Conservation (phyloP, 2,113 vertebrate genomes). For the Myrmecobius fasciatus region DNA sequence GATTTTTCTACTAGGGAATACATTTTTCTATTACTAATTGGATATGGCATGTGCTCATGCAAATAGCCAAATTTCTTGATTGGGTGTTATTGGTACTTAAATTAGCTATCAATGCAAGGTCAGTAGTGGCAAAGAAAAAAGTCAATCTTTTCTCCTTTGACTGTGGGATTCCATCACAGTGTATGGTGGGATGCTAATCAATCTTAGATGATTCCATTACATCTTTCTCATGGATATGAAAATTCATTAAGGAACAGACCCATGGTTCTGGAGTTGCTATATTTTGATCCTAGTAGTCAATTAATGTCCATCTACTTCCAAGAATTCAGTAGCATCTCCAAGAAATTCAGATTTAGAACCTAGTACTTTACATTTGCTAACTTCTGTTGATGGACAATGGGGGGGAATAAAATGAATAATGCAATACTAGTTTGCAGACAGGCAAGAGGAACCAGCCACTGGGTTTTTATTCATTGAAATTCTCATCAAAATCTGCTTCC, state of each 20-base stretch:
- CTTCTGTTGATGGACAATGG: conserved; percentile 26
- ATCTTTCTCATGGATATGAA: conserved; percentile 35
- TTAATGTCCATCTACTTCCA: not conserved
- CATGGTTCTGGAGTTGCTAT: not conserved
- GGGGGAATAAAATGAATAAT: not conserved
- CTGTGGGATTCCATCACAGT: not conserved
- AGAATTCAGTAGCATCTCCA: not conserved
- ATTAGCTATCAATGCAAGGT: conserved; percentile 27
- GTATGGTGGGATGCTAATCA: conserved; percentile 16
- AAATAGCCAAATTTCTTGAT: conserved; percentile 56
- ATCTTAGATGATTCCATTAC: conserved; percentile 24
- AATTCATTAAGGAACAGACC: not conserved
- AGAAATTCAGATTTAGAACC: not conserved
- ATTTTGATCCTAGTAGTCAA: conserved; percentile 33
- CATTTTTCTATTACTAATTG: conserved; percentile 41
- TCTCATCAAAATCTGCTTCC: conserved; percentile 2
- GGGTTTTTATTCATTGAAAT: conserved; percentile 32
- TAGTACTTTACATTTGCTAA: conserved; percentile 1
- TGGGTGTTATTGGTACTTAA: conserved; percentile 28
- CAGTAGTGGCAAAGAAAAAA: conserved; percentile 33
- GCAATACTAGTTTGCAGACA: not conserved
- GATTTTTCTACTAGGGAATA: conserved; percentile 66
- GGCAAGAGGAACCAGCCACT: not conserved
- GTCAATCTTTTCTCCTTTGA: conserved; percentile 43
- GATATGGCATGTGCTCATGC: conserved; percentile 53